Base-by-base conservation (phyloP, 1,140 invertebrate species). In the Atta colombica region DNA sequence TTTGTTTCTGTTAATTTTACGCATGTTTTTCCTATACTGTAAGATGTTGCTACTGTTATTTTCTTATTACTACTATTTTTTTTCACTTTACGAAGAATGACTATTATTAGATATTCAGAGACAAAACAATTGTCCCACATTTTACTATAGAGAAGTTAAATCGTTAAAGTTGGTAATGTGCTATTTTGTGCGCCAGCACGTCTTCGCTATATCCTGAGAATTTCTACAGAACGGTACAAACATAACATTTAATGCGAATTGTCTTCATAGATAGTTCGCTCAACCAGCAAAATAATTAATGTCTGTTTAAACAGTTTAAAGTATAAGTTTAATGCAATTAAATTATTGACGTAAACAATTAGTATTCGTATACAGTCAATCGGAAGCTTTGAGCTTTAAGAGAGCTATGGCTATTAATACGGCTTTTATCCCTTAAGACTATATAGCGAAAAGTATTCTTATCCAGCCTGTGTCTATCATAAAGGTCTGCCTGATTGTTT, bases 401-500 rank as follows among this genome's bases (percentile, higher is more conserved):
- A 61, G 39, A 5, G 49, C 16, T 74, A n/a, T n/a, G 16, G 28
- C 53, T 53, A 49, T 60, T 45, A 72, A 16, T 35, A 74, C 25
- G 16, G 8, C 16, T 71, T 16, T 21, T n/a, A 71, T n/a, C 6
- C 39, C 39, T 84, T 75, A 75, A 84, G 80, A 51, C 21, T 14
- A 84, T 49, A 75, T 21, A 61, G 80, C 14, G n/a, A 84, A 75
- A 45, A 75, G 55, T 84, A 75, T 82, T 74, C 68, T 84, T 75
- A 61, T 84, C 39, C 55, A 75, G 14, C 55, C 39, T 39, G 82
- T 61, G n/a, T 85, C 49, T 78, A 49, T 66, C 74, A 85, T 85
- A 78, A 85, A 58, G 78, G 58, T 66, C 80, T 55, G 90, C 87
- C 61, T 92, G 88, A 92, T 92, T 92, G 86, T 86, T 89, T 91